Conservation (phyloP, 2,113 vertebrate genomes). For the Sinocyclocheilus anshuiensis region DNA sequence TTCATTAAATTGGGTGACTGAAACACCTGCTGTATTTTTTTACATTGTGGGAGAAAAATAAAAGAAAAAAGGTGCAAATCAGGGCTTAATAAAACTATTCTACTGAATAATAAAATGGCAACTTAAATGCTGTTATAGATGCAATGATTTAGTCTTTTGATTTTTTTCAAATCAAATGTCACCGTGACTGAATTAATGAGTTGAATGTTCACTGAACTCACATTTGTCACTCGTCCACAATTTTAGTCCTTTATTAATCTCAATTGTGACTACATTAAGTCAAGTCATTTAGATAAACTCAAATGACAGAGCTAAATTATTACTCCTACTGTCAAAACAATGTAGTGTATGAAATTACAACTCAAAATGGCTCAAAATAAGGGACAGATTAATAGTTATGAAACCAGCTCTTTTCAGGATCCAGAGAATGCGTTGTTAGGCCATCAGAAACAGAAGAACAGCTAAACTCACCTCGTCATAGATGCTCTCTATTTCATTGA, state of each 20-base stretch:
- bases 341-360: background rate
- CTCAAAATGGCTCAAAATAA: background rate
- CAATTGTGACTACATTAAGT: background rate
- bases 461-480: conserved; percentile 87
- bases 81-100: background rate
- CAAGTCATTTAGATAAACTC: background rate
- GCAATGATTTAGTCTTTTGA: background rate
- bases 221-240: background rate
- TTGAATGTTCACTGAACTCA: background rate
- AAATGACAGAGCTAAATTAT: background rate
- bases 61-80: background rate
- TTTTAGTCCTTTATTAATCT: background rate
- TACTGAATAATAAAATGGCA: background rate
- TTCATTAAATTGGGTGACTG: background rate
- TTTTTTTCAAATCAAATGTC: background rate
- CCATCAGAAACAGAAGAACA: background rate
- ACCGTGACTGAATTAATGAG: background rate
- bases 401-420: background rate
- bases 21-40: background rate
- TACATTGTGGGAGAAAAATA: too few relatives aligned
- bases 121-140: background rate
- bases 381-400: background rate
- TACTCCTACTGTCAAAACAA: background rate
- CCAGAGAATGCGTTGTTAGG: background rate
- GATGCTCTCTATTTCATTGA: conserved; percentile 97